These are phyloP conservation scores for Drosophila subsilvestris DNA, from an alignment of 2,888 invertebrate species.

Conservation along the genomic window DNA sequence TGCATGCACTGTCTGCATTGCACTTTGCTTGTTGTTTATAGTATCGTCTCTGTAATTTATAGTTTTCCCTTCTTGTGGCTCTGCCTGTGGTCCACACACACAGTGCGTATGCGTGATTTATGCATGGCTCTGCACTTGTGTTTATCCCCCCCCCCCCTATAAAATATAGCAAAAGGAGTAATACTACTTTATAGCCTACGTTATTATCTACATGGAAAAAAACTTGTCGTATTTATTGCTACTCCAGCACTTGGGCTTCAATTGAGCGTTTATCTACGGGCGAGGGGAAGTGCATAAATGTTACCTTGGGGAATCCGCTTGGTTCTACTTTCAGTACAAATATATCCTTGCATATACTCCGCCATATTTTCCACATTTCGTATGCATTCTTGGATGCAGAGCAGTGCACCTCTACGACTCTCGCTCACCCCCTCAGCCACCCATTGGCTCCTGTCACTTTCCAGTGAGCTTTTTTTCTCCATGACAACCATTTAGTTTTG, in stretches of 20 bases:
- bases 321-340: too few relatives aligned
- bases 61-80: conserved; percentile 49
- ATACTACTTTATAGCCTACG: conserved; percentile 15
- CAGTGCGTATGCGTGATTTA: conserved; percentile 76
- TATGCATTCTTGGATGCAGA: too few relatives aligned
- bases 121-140: conserved; percentile 32
- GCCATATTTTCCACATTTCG: not conserved
- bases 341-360: not conserved
- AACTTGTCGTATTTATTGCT: conserved; percentile 14
- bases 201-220: conserved; percentile 2
- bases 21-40: conserved; percentile 58
- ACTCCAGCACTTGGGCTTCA: conserved; percentile 15
- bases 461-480: conserved; percentile 36
- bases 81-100: not conserved
- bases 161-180: conserved; percentile 30
- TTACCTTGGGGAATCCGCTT: not conserved
- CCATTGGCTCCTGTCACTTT: conserved; percentile 44
- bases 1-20: conserved; percentile 15
- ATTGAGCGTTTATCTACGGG: not conserved
- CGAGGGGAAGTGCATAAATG: not conserved
- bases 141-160: conserved; percentile 20
- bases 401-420: too few relatives aligned
- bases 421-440: not conserved
- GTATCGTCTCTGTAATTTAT: conserved; percentile 63
- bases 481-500: conserved; percentile 53